Base-by-base conservation (phyloP, 2,888 invertebrate species). In the Leptopilina syphax region DNA sequence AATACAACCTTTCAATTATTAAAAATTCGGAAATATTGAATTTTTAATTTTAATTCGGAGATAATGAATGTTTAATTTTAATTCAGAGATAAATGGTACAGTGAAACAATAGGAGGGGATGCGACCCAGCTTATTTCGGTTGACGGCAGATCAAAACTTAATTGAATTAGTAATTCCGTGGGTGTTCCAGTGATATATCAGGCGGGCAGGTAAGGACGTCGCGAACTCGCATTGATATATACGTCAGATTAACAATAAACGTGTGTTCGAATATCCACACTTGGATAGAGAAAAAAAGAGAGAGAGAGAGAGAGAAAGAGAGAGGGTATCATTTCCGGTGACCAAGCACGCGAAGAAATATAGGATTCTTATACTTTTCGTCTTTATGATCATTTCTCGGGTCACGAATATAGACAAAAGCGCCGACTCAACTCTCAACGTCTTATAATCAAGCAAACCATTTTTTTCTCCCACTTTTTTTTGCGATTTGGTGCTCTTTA, bases 311-410 rank as follows among this genome's bases (percentile, higher is more conserved):
- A 60, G 60, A 60, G 60, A 60, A 9, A 18, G 63, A 78, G 63
- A 78, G 34, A 76, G 79, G 78, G 79, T 79, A 34, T 68, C 76
- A 79, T 76, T 81, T 81, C 81, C 81, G 81, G 81, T 68, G 79
- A 77, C 67, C 73, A 80, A 73, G 47, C 50, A 80, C 78, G 77
- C 80, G 54, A 73, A 60, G 63, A 73, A 60, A 50, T 24, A 24
- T 24, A 54, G 54, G 57, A 57, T 57, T 73, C 73, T 34, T 73
- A 73, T 50, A 50, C 50, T 57, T 60, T 73, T 73, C 57, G 73
- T 73, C 73, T 73, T 73, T 73, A 73, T 54, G 57, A 73, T 57
- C 73, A 34, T 27, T 73, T 50, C 73, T 57, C 57, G 57, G 34
- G 57, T 73, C 73, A 73, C 73, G 73, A 73, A 57, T 73, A 50